Conservation (phyloP, 2,113 vertebrate species). For the Pimephales promelas region DNA sequence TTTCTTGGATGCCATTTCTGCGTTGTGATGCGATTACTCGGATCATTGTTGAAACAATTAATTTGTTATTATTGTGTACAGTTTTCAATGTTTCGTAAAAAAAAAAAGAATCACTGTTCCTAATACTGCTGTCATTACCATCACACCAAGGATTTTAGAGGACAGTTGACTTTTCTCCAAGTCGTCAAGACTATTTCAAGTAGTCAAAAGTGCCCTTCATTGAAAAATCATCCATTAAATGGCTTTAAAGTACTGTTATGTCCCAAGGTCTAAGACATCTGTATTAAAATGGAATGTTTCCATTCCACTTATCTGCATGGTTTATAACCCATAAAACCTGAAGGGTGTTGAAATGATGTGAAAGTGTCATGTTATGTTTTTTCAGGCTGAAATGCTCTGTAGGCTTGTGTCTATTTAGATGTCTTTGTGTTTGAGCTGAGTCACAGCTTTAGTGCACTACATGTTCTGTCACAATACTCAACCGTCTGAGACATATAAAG, state of each 20-base stretch:
- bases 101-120: not conserved
- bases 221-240: not conserved
- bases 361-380: not conserved
- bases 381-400: constrained; percentile 1
- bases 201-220: not conserved
- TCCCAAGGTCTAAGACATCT: not conserved
- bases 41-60: not conserved
- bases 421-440: not conserved
- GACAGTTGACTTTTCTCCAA: not conserved
- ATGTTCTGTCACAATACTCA: constrained; percentile 10
- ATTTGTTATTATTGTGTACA: not conserved
- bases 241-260: not conserved
- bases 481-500: not conserved
- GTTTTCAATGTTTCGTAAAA: not conserved
- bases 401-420: constrained; percentile 12
- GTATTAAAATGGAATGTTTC: not conserved
- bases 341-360: constrained; percentile 9
- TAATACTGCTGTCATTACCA: no score
- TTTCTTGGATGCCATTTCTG: not conserved
- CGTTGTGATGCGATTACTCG: not conserved
- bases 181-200: not conserved
- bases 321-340: constrained; percentile 27
- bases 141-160: not conserved
- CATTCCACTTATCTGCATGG: not conserved
- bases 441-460: constrained; percentile 20